A percentile compares a stretch with the other conserved stretches of the same genome.
Conservation (phyloP, 2,797 vertebrate genomes). For the Tolypeutes matacus region DNA sequence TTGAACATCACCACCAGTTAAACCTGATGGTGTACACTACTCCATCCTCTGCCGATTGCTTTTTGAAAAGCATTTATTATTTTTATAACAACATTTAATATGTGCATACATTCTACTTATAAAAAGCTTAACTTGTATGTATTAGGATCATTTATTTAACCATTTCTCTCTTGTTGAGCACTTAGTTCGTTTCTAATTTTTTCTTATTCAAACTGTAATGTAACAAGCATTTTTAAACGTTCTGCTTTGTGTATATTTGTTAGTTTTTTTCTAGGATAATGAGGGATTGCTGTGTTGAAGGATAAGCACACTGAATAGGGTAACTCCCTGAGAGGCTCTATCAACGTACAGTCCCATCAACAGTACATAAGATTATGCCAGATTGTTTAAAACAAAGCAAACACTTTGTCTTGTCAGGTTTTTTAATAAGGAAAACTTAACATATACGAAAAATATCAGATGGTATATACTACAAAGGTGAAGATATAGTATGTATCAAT, state of each 20-base stretch:
- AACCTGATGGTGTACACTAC: background rate
- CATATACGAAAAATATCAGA: constrained; percentile 23
- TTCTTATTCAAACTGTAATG: background rate
- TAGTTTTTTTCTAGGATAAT: background rate
- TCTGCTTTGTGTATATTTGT: background rate
- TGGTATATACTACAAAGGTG: background rate
- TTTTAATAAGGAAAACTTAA: constrained; percentile 65
- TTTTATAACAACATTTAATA: constrained; percentile 18
- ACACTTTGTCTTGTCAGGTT: background rate
- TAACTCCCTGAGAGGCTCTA: constrained; percentile 57
- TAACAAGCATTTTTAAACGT: background rate
- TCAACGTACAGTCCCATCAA: constrained; percentile 62
- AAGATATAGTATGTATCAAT: background rate
- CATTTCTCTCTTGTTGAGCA: background rate
- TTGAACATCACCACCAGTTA: background rate
- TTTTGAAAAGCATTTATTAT: constrained; percentile 44
- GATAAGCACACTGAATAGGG: background rate
- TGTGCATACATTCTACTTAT: constrained; percentile 2
- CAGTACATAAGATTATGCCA: too few relatives aligned
- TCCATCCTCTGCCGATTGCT: background rate
- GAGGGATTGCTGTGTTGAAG: constrained; percentile 16
- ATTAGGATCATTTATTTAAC: constrained; percentile 11
- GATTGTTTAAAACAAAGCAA: background rate
- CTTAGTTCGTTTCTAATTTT: constrained; percentile 1
- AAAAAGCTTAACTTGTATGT: background rate